These are phyloP conservation scores for Leptatherina wallacei DNA, from an alignment of 2,797 vertebrate species.

Conservation along the genomic window DNA sequence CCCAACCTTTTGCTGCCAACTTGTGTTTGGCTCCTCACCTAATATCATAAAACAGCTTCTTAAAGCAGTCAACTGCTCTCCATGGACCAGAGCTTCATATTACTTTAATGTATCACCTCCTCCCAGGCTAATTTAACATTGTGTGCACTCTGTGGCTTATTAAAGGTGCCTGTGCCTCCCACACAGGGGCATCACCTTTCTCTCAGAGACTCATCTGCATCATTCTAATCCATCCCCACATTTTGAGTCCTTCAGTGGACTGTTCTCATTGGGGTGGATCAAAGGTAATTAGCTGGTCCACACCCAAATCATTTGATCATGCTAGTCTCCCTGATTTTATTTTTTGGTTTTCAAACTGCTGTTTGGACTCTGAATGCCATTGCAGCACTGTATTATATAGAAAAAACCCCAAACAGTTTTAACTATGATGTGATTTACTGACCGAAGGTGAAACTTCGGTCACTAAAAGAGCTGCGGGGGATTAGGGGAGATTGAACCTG, in stretches of 20 bases:
- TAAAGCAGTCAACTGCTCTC: conserved; percentile 11
- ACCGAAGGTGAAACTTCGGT: conserved; percentile 51
- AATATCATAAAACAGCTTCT: conserved; percentile 34
- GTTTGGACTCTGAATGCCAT: not conserved
- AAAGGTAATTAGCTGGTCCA: conserved; percentile 7
- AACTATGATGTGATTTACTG: conserved; percentile 33
- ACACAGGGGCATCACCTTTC: conserved; percentile 5
- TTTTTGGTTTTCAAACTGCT: not conserved
- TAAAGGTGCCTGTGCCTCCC: conserved; percentile 12
- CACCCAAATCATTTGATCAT: not conserved
- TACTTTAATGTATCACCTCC: conserved; percentile 23
- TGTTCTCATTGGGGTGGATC: conserved; percentile 9
- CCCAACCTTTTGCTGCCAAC: conserved; percentile 22
- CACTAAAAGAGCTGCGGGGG: conserved; percentile 50
- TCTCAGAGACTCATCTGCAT: conserved; percentile 1
- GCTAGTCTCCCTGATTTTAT: not conserved
- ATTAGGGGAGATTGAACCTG: conserved; percentile 70
- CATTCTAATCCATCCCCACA: too few species aligned
- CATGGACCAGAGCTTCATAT: conserved; percentile 20
- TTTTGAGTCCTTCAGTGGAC: not conserved
- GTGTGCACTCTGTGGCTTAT: conserved; percentile 17
- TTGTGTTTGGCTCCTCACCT: conserved; percentile 31
- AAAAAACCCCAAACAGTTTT: too few species aligned
- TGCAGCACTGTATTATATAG: too few species aligned
- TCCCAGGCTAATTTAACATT: conserved; percentile 24